Evolutionary conservation across 2,797 vertebrate species (phyloP).

Genomic region (Acropternis orthonyx): DNA sequence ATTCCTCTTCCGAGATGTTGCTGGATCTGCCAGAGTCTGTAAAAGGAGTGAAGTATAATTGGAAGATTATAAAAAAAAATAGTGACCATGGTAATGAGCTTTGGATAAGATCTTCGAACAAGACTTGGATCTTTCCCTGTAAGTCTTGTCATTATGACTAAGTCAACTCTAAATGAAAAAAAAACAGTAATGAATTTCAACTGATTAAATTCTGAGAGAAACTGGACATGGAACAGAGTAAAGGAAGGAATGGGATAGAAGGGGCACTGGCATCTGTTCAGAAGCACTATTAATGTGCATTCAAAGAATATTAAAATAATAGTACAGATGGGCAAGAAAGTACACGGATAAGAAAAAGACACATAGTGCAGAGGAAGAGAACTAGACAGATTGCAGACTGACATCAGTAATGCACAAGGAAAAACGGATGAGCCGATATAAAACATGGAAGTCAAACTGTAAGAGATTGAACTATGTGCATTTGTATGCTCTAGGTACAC

Average conservation of each 20-base stretch:
- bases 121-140: conserved; percentile 4
- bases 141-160: conserved; percentile 28
- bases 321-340: conserved; percentile 53
- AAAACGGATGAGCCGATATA: neutral
- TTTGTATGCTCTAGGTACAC: neutral
- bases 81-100: conserved; percentile 29
- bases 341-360: conserved; percentile 1
- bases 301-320: conserved; percentile 27
- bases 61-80: neutral
- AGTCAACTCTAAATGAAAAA: neutral
- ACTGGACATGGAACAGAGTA: neutral
- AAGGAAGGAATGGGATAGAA: neutral
- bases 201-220: conserved; percentile 12
- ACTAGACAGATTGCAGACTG: neutral
- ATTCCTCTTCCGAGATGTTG: neutral
- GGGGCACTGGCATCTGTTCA: neutral
- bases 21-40: neutral
- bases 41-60: neutral
- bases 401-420: neutral
- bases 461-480: neutral
- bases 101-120: conserved; percentile 27
- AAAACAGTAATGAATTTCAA: neutral
- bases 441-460: neutral
- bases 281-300: neutral
- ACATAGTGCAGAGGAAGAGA: conserved; percentile 13